phyloP scores from a whole-genome alignment of 2,888 invertebrate genomes.

The Drosophila ustulata region DNA sequence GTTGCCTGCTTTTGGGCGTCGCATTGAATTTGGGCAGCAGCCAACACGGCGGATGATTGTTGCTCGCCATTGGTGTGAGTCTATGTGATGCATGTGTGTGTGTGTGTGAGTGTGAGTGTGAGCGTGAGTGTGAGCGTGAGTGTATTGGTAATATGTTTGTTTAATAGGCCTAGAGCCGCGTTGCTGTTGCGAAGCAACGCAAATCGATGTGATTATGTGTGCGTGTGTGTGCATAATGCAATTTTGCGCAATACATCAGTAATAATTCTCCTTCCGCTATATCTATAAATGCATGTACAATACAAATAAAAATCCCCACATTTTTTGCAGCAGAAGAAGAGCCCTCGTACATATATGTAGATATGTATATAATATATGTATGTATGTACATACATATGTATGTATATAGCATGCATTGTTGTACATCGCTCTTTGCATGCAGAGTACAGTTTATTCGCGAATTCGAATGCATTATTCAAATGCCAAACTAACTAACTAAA shows the following conservation, averaged over 20 bases:
- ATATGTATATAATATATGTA: neutral
- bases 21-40: constrained; percentile 59
- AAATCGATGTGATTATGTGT: constrained; percentile 17
- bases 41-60: constrained; percentile 48
- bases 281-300: constrained; percentile 1
- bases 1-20: constrained; percentile 68
- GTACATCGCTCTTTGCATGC: neutral
- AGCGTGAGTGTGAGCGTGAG: constrained; percentile 22
- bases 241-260: constrained; percentile 46
- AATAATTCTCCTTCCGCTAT: constrained; percentile 40
- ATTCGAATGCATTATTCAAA: constrained; percentile 4
- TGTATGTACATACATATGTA: neutral
- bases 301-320: neutral
- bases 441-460: constrained; percentile 20
- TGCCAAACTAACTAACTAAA: constrained; percentile 3
- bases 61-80: constrained; percentile 16
- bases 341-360: neutral
- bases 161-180: constrained; percentile 72
- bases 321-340: neutral
- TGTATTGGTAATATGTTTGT: constrained; percentile 73
- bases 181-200: constrained; percentile 1
- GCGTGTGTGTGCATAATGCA: constrained; percentile 49
- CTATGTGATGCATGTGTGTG: neutral
- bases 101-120: constrained; percentile 9
- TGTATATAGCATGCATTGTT: neutral